A percentile compares a stretch with the other conserved stretches of the same genome.
Conservation (phyloP, 2,797 vertebrate genomes). For the Anguilla anguilla region DNA sequence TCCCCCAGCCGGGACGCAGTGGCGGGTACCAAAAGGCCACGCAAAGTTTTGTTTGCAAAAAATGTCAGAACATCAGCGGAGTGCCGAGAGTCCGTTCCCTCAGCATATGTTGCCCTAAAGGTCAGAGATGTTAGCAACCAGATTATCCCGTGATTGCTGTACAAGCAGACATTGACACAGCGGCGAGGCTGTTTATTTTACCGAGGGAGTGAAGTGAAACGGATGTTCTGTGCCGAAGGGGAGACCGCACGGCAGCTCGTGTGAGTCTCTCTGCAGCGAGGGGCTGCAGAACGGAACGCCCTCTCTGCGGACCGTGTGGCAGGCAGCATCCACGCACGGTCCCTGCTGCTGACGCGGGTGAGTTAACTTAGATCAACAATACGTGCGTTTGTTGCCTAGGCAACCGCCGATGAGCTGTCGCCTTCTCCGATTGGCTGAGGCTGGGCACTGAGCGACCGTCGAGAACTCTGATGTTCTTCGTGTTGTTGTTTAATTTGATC, state of each 20-base stretch:
- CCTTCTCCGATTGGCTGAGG: slow-evolving; percentile 17
- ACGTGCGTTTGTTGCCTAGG: slow-evolving; percentile 10
- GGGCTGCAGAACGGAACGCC: not conserved
- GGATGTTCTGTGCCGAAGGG: not conserved
- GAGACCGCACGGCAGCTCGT: not conserved
- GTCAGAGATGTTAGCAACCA: slow-evolving; percentile 16
- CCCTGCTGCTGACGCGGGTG: not conserved
- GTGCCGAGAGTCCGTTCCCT: not conserved
- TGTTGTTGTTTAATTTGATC: not conserved
- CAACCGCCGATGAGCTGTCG: slow-evolving; percentile 8
- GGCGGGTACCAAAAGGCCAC: not conserved
- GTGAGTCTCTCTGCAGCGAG: not conserved
- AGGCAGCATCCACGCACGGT: slow-evolving; percentile 16
- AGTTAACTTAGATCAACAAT: not conserved
- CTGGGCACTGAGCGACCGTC: not conserved
- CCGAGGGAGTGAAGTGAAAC: not conserved
- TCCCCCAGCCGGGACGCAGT: not conserved
- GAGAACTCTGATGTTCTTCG: not conserved
- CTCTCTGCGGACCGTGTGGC: not conserved
- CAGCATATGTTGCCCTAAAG: slow-evolving; percentile 14
- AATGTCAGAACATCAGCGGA: not conserved
- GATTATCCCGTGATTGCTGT: slow-evolving; percentile 7
- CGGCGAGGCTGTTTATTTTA: slow-evolving; percentile 8
- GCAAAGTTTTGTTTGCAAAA: not conserved
- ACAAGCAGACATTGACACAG: not conserved